Evolutionary conservation across 53 echinoderm and acorn worm species (phyloP).

Genomic region (Patiria pectinifera): DNA sequence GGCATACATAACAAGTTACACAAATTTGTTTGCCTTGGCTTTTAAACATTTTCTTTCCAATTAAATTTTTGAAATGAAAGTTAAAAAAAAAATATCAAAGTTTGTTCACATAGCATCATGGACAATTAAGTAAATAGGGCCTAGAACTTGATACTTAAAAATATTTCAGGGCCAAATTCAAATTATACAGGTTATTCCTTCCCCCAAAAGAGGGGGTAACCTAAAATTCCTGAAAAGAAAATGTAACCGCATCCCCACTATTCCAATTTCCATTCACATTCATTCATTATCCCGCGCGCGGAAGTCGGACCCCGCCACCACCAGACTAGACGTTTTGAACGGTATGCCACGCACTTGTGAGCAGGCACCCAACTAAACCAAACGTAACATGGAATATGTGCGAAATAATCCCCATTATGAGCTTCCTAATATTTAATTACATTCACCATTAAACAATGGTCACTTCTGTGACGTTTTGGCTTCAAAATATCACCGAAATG

Average conservation of each 20-base stretch:
- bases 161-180: background rate
- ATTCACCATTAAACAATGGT: background rate
- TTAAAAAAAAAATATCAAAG: too few relatives aligned
- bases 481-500: background rate
- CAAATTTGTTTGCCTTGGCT: too few relatives aligned
- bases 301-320: conserved; percentile 41
- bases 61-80: background rate
- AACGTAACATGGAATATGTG: conserved; percentile 32
- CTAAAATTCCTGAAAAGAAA: background rate
- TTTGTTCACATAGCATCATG: too few relatives aligned
- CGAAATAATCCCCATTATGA: background rate
- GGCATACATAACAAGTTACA: too few relatives aligned
- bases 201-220: background rate
- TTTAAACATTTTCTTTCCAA: too few relatives aligned
- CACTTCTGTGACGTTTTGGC: background rate
- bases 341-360: conserved; percentile 9
- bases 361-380: conserved; percentile 40
- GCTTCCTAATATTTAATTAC: conserved; percentile 3
- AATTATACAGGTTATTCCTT: background rate
- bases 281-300: conserved; percentile 64
- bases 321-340: conserved; percentile 6
- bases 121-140: too few relatives aligned
- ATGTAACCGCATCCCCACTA: conserved; percentile 24
- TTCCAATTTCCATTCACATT: conserved; percentile 7
- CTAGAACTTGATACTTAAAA: too few relatives aligned